These are phyloP conservation scores for Pungitius pungitius DNA, from an alignment of 2,113 vertebrate genomes.

Conservation along the genomic window DNA sequence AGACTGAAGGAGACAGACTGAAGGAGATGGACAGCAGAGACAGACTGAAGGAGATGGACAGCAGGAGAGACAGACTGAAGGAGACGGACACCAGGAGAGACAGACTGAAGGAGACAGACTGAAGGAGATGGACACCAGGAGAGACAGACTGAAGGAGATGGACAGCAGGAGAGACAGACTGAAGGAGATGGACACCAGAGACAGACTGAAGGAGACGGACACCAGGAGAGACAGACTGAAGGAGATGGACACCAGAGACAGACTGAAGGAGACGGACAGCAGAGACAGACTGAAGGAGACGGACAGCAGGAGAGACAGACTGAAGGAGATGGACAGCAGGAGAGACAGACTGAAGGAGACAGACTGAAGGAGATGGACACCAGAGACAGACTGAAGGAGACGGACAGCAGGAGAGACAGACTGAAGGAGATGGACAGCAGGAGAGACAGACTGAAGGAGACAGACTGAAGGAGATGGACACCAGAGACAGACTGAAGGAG, in stretches of 20 bases:
- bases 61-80: not conserved
- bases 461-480: no score
- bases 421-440: not conserved
- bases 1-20: not conserved
- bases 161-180: not conserved
- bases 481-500: not conserved
- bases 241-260: not conserved
- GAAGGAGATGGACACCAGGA: no score
- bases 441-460: not conserved
- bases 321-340: not conserved
- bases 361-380: no score
- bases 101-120: not conserved
- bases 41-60: not conserved
- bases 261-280: no score
- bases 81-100: slow-evolving; percentile 23
- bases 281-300: not conserved
- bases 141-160: not conserved
- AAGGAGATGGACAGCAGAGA: no score
- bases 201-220: not conserved
- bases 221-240: slow-evolving; percentile 13
- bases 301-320: no score
- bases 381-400: not conserved
- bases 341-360: not conserved
- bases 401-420: slow-evolving; percentile 9
- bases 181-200: slow-evolving; percentile 12